Evolutionary conservation across 30 jellyfish, hydroid and myxozoan genomes (phyloP), one percentile per base, ranked within the genome.

Genomic region (Hydractinia echinata): DNA sequence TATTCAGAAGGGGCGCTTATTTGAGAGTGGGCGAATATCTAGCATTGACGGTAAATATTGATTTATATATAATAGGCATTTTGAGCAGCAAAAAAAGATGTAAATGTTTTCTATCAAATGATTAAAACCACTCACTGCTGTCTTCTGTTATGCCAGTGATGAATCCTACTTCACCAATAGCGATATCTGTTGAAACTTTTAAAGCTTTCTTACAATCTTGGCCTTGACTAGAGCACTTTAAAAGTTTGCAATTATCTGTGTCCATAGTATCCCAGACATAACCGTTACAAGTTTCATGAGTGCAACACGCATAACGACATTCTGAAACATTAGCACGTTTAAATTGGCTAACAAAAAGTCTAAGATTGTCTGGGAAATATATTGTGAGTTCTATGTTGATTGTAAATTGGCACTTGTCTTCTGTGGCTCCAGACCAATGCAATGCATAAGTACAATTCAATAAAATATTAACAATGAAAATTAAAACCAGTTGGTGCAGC

Each of bases 191-290:
- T 14, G 83, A 20, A 10, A 19, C 5, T 11, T 52, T 77, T 81
- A 77, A 48, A 53, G 85, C 85, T 10, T 61, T 77, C 53, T 60
- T 77, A 54, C 85, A 77, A 61, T 77, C 85, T 77, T 55, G 54
- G 4, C 85, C 85, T n/a, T 61, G 80, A 20, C 19, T 15, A 5
- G 85, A 77, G 60, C 85, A 77, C 4, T 77, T 77, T 7, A 77
- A 54, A 10, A 77, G 76, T 77, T 77, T 77, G 85, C 85, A 77
- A 54, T 77, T 77, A 15, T 60, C 85, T 60, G 55, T 19, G 15
- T 77, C 85, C 8, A 54, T 53, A 13, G 74, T 54, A 54, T 77
- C 85, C 85, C 85, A 77, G 21, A 77, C 85, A 55, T 77, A 77
- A 30, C 85, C 79, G 60, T 77, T 77, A 48, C 85, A 77, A 9